Conservation (phyloP, 1,140 invertebrate species). For the Idris sp. region DNA sequence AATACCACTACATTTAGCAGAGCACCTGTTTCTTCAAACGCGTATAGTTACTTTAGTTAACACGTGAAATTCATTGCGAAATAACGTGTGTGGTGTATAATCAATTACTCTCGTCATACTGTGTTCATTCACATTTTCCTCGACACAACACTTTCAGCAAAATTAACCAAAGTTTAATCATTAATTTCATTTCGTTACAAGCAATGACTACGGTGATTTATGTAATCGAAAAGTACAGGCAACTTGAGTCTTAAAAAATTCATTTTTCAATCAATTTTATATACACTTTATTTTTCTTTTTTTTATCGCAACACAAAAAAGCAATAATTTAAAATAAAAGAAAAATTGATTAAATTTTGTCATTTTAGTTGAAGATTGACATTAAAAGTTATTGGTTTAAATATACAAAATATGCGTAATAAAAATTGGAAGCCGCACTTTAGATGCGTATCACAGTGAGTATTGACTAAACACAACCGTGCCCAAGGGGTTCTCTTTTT, state of each 20-base stretch:
- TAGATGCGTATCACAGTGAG: conserved; percentile 41
- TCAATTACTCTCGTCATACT: conserved; percentile 22
- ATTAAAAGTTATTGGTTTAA: too few species aligned
- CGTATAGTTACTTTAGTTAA: conserved; percentile 55
- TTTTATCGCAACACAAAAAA: too few species aligned
- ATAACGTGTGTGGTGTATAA: conserved; percentile 21
- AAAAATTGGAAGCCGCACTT: conserved; percentile 11
- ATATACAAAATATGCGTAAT: conserved; percentile 14
- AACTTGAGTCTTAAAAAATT: too few species aligned
- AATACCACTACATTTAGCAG: conserved; percentile 52
- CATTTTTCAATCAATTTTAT: too few species aligned
- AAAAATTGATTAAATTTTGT: too few species aligned
- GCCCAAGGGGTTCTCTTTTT: conserved; percentile 14
- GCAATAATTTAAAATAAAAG: too few species aligned
- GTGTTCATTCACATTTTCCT: neutral
- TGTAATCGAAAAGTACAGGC: too few species aligned
- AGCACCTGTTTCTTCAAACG: conserved; percentile 54
- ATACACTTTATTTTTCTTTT: too few species aligned
- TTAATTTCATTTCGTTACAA: neutral
- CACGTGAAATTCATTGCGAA: conserved; percentile 49
- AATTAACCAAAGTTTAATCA: too few species aligned
- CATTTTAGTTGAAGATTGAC: too few species aligned
- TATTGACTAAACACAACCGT: conserved; percentile 68
- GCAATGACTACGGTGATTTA: too few species aligned
- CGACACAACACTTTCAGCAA: too few species aligned